Base-by-base conservation (phyloP, 2,888 invertebrate genomes). In the Caenorhabditis afra region DNA sequence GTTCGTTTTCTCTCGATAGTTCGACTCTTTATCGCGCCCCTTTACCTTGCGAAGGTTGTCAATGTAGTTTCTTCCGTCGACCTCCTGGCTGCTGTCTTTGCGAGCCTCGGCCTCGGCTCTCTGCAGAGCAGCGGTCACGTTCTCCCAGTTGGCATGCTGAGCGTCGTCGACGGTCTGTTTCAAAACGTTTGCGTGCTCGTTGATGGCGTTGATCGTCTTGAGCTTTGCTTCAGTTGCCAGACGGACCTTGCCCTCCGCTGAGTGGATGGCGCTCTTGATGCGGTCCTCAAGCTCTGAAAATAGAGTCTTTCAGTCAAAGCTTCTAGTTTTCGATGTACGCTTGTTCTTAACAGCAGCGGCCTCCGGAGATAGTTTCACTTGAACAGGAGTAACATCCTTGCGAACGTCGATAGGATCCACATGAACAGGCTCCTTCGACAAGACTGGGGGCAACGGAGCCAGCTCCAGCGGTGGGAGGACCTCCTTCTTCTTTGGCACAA, bases 101-200 rank as follows among this genome's bases (percentile, higher is more conserved):
- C 67, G 66, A 58, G 79, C 73, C 22, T 67, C 79, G 20, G 44
- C 61, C 41, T 83, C 83, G 20, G 78, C 75, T 52, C 65, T 68
- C 53, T 80, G 82, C 20, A 84, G 81, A 22, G 84, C 84, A 16
- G 71, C 39, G 5, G 79, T 82, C 10, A 81, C 85, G 29, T 62
- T 75, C 23, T 83, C 81, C 86, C 86, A 86, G 59, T 85, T 73
- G n/a, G 79, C 83, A 49, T 86, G 68, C 70, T 85, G 75, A 14
- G 75, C 81, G 18, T 82, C 80, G 55, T 84, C 85, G 18, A 92
- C 91, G 22, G 92, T 91, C 65, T 89, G 85, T 79, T 90, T 91
- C 49, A 92, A 83, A 35, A 88, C 79, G 29, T 87, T 74, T 10
- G 90, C 90, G 82, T 92, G 92, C 3, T 86, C 77, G 61, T 86